These are phyloP conservation scores for Gymnoscopelus microlampas DNA, from an alignment of 2,797 vertebrate species.

Conservation along the genomic window DNA sequence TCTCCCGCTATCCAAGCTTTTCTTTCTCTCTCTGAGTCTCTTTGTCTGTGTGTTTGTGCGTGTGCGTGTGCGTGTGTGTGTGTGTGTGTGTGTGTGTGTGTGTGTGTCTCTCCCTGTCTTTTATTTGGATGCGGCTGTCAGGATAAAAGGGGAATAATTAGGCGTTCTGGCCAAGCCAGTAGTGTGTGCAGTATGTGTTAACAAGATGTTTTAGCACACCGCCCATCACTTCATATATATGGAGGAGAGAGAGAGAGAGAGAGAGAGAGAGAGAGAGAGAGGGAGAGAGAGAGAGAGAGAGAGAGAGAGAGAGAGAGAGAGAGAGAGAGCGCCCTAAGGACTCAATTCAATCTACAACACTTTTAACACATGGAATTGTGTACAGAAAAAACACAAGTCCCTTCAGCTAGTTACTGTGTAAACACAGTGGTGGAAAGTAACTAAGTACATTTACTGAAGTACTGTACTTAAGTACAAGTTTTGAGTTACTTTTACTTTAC, in stretches of 20 bases:
- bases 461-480: too few species aligned
- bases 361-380: constrained; percentile 8
- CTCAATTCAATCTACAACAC: constrained; percentile 43
- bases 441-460: too few species aligned
- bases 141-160: constrained; percentile 54
- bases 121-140: constrained; percentile 48
- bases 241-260: constrained; percentile 28
- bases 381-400: neutral
- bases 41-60: neutral
- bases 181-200: constrained; percentile 61
- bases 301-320: constrained; percentile 24
- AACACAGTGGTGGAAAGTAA: too few species aligned
- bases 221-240: constrained; percentile 31
- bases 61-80: too few species aligned
- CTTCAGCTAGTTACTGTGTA: neutral
- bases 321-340: constrained; percentile 4
- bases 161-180: constrained; percentile 53
- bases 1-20: neutral
- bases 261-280: constrained; percentile 20
- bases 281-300: constrained; percentile 28
- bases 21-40: constrained; percentile 30
- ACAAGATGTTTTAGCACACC: constrained; percentile 71
- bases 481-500: too few species aligned
- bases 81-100: neutral
- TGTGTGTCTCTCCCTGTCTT: constrained; percentile 35